Evolutionary conservation across 2,113 vertebrate genomes (phyloP), one percentile per base, ranked within the genome.

Genomic region (Pardalotus punctatus): DNA sequence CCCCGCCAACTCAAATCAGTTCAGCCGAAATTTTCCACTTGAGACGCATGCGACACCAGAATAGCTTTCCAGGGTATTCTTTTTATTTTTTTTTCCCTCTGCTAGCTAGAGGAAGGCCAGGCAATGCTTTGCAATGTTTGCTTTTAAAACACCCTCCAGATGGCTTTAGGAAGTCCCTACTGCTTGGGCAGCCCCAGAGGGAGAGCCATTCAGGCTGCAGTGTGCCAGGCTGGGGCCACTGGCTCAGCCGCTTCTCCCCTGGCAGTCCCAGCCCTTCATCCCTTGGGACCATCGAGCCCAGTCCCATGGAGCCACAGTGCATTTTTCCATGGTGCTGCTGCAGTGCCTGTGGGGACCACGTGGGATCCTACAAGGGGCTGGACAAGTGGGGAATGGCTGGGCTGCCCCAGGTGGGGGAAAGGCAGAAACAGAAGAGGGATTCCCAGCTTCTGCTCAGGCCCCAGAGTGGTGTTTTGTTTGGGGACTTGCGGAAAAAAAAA

Each of bases 21-120:
- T 12, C 82, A 13, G 79, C 80, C 43, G 58, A 95, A 92, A 92
- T 92, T 96, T 96, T 96, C 96, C 87, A 62, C 87, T 90, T 47
- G 90, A 79, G 88, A 87, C 11, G 3, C 58, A 29, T 29, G 28
- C 1, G 4, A 61, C 66, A 80, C 74, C 70, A 70, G 66, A 90
- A 95, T 47, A 92, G 42, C 29, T 45, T 86, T 78, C 38, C 79
- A 88, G 70, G 11, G 14, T 79, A 19, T 27, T 64, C 14, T 23
- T 35, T 40, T 24, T 43, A 19, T 5, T 6, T 12, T 40, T 43
- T 43, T 17, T 43, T 43, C 0, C 1, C 9, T 12, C 27, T 1
- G 7, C 64, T 47, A 16, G 42, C 50, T 35, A 60, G 50, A 77
- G 69, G 62, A 56, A 61, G 18, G 77, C 50, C 53, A n/a, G 72